Conservation (phyloP, 2,888 invertebrate genomes). For the Marasmarcha lunaedactyla region DNA sequence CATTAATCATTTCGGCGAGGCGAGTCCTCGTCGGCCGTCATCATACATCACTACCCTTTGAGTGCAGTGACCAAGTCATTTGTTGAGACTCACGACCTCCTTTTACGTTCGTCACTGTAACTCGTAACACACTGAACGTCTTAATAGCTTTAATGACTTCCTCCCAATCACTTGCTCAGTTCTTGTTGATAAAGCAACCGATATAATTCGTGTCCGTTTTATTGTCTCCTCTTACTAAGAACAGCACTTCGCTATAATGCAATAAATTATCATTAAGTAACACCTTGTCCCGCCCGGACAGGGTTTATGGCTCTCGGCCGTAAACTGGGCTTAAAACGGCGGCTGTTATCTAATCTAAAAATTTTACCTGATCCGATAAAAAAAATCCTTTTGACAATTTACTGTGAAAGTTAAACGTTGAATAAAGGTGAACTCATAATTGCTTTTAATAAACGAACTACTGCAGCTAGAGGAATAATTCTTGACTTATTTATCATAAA, state of each 20-base stretch:
- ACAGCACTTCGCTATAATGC: constrained; percentile 43
- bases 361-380: constrained; percentile 48
- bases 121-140: constrained; percentile 49
- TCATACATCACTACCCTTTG: constrained; percentile 52
- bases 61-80: constrained; percentile 41
- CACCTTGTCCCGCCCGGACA: constrained; percentile 46
- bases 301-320: constrained; percentile 39
- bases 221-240: constrained; percentile 49
- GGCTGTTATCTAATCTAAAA: constrained; percentile 51
- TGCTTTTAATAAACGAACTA: no score
- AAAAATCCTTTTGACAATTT: neutral
- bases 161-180: constrained; percentile 31
- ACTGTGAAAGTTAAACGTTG: constrained; percentile 23
- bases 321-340: constrained; percentile 43
- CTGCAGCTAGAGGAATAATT: no score
- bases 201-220: constrained; percentile 29
- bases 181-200: no score
- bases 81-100: constrained; percentile 40
- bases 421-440: no score
- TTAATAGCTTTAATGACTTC: constrained; percentile 57
- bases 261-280: constrained; percentile 67
- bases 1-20: constrained; percentile 51
- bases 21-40: constrained; percentile 20
- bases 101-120: constrained; percentile 46
- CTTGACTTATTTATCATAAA: no score